A percentile compares a stretch with the other conserved stretches of the same genome.
Conservation (phyloP, 1,140 invertebrate genomes). For the Ridgeia piscesae region DNA sequence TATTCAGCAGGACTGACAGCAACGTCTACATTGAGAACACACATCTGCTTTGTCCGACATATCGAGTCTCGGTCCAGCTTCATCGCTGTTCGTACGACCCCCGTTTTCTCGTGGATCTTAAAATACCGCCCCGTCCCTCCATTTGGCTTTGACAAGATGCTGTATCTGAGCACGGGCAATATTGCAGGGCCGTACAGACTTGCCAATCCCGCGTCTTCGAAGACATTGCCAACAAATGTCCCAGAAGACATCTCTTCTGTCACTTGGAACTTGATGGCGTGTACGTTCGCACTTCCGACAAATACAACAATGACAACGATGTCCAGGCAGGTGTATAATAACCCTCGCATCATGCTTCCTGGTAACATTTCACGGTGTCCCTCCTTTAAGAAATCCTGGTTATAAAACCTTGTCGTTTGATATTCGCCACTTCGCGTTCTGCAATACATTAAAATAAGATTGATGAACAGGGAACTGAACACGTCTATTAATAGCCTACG, state of each 20-base stretch:
- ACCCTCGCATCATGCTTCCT: neutral
- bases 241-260: neutral
- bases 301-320: neutral
- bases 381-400: neutral
- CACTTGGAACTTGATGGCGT: neutral
- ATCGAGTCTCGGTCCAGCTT: constrained; percentile 26
- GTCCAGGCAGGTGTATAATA: neutral
- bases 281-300: neutral
- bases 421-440: neutral
- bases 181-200: neutral
- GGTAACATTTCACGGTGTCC: neutral
- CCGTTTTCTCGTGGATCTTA: constrained; percentile 9
- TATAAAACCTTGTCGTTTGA: neutral
- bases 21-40: constrained; percentile 15
- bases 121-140: neutral
- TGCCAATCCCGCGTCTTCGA: neutral
- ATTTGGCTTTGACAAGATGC: constrained; percentile 9
- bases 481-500: neutral
- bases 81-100: neutral
- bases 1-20: constrained; percentile 17
- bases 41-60: constrained; percentile 16
- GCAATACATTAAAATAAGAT: neutral
- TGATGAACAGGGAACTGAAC: neutral
- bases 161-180: neutral
- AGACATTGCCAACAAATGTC: neutral